Percentiles rank a stretch among this genome's conserved stretches.
Evolutionary conservation across 2,888 invertebrate genomes (phyloP).

Genomic region (Diplolepis rosae): DNA sequence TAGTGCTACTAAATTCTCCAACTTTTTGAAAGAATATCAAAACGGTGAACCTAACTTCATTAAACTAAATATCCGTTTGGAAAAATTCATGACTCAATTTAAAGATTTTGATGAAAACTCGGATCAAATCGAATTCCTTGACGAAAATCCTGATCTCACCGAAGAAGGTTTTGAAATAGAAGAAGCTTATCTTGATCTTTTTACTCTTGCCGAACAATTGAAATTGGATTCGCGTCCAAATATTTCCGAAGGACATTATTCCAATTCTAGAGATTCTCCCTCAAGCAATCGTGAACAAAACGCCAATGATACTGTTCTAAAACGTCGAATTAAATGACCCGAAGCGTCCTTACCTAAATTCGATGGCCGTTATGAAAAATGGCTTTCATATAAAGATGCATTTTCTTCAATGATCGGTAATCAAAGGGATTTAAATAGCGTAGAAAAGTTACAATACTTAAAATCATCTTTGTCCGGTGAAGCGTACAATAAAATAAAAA

Average conservation of each 20-base stretch:
- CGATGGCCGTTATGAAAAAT: too few species aligned
- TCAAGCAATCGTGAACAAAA: too few species aligned
- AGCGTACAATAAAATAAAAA: too few species aligned
- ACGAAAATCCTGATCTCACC: not conserved
- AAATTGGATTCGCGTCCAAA: not conserved
- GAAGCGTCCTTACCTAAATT: too few species aligned
- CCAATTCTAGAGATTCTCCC: not conserved
- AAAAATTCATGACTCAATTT: not conserved
- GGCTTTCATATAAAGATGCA: too few species aligned
- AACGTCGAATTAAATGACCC: constrained; percentile 35
- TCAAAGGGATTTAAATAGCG: too few species aligned
- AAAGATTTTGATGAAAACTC: not conserved
- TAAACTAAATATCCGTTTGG: not conserved
- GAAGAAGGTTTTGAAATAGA: not conserved
- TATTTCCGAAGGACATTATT: not conserved
- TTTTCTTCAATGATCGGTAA: too few species aligned
- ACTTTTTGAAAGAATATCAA: not conserved
- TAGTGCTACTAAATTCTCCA: not conserved
- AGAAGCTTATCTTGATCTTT: not conserved
- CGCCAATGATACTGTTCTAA: too few species aligned
- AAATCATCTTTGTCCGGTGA: too few species aligned
- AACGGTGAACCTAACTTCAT: not conserved
- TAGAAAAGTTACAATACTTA: too few species aligned
- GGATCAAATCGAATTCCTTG: not conserved
- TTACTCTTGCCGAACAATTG: not conserved